A percentile compares a stretch with the other conserved stretches of the same genome.
Conservation (phyloP, 2,113 vertebrate genomes). For the Macrotus californicus region DNA sequence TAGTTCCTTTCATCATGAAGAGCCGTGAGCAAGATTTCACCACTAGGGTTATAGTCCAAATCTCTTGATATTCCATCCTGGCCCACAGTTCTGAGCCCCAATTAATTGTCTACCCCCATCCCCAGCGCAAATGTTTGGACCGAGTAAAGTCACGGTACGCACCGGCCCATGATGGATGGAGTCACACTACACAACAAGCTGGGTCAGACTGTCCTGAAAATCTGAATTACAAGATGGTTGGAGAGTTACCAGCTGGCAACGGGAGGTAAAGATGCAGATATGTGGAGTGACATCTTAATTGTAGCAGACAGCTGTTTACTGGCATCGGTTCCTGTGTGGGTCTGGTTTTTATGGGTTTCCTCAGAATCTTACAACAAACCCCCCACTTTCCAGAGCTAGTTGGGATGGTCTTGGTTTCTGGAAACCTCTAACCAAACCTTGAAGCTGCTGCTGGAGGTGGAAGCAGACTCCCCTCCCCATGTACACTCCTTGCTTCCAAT, state of each 20-base stretch:
- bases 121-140: background rate
- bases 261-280: background rate
- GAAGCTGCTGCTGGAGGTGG: background rate
- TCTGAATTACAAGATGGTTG: background rate
- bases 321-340: background rate
- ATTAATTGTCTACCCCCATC: background rate
- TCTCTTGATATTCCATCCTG: background rate
- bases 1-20: background rate
- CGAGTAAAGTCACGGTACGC: accelerated
- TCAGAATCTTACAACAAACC: background rate
- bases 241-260: background rate
- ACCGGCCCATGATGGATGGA: background rate
- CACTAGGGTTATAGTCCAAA: background rate
- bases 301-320: background rate
- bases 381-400: background rate
- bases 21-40: background rate
- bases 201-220: background rate
- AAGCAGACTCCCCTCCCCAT: background rate
- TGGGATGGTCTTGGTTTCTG: background rate
- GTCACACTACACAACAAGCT: background rate
- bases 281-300: accelerated
- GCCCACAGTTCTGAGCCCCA: no score
- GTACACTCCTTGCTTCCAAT: background rate
- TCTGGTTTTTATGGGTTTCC: background rate
- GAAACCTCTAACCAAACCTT: background rate